A percentile compares a stretch with the other conserved stretches of the same genome.
Evolutionary conservation across 2,888 invertebrate genomes (phyloP).

Genomic region (Heliconius cydno): DNA sequence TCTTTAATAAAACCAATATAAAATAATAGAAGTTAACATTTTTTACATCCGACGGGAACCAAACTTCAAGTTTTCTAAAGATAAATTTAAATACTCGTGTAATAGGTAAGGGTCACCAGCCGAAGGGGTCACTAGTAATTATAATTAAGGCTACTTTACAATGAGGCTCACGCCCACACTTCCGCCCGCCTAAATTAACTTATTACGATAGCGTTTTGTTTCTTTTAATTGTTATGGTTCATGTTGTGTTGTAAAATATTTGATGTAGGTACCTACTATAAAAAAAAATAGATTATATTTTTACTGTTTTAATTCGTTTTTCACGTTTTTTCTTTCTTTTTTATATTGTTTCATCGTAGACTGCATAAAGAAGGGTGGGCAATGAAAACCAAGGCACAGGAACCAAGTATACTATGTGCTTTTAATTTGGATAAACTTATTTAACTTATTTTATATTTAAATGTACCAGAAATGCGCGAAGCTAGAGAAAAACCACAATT

Average conservation of each 20-base stretch:
- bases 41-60: neutral
- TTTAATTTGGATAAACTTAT: too few relatives aligned
- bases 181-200: constrained; percentile 29
- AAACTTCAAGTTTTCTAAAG: neutral
- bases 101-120: constrained; percentile 3
- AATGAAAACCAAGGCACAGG: too few relatives aligned
- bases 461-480: neutral
- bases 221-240: constrained; percentile 20
- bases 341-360: too few relatives aligned
- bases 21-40: too few relatives aligned
- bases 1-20: too few relatives aligned
- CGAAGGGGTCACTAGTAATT: constrained; percentile 27
- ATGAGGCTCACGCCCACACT: constrained; percentile 28
- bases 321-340: neutral
- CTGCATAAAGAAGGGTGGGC: too few relatives aligned
- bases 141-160: constrained; percentile 27
- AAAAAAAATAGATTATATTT: neutral
- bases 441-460: too few relatives aligned
- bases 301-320: neutral
- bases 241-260: neutral
- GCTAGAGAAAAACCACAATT: neutral
- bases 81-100: constrained; percentile 11
- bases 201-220: constrained; percentile 26
- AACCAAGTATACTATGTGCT: too few relatives aligned
- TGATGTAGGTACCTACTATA: neutral